Evolutionary conservation across 2,113 vertebrate species (phyloP), one percentile per base, ranked within the genome.

Genomic region (Apteryx mantelli): DNA sequence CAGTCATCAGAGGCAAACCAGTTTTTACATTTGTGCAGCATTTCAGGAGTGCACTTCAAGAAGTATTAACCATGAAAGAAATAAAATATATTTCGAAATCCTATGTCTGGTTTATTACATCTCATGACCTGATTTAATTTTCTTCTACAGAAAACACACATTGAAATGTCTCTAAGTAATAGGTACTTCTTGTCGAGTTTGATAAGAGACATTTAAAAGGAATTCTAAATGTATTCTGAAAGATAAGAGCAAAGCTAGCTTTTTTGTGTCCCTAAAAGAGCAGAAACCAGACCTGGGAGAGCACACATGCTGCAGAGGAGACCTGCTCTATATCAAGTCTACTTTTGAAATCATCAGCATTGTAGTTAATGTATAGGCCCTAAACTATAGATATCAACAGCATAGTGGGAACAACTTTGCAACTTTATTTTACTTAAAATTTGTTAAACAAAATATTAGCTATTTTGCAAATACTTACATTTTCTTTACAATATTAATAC

Each of bases 71-170:
- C 52, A 86, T 81, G 82, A 86, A 93, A 94, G 85, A 86, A 90
- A 90, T 38, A 85, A 89, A 95, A 94, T 79, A 53, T 95, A 90
- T 94, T 88, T 96, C 91, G 89, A 95, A 97, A 96, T 83, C 55
- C 71, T 93, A 3, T 11, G 68, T 88, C 94, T 90, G 88, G 52
- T 95, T 95, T 96, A 95, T 95, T 95, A 69, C 91, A 91, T 94
- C 79, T 94, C 76, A 68, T 94, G 88, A 95, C 90, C 91, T 95
- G 96, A 96, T 97, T 93, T 96, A 91, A 96, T 97, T 96, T 96
- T 96, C 91, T 91, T 81, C 64, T 81, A 80, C 70, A 89, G 87
- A 94, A 96, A 95, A 82, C 58, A 38, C 3, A 3, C 89, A 79
- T 71, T 88, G 89, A 96, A 97, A 97, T 88, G 82, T 91, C 91